phyloP scores from a whole-genome alignment of 2,113 vertebrate genomes.

The Rhinoderma darwinii region DNA sequence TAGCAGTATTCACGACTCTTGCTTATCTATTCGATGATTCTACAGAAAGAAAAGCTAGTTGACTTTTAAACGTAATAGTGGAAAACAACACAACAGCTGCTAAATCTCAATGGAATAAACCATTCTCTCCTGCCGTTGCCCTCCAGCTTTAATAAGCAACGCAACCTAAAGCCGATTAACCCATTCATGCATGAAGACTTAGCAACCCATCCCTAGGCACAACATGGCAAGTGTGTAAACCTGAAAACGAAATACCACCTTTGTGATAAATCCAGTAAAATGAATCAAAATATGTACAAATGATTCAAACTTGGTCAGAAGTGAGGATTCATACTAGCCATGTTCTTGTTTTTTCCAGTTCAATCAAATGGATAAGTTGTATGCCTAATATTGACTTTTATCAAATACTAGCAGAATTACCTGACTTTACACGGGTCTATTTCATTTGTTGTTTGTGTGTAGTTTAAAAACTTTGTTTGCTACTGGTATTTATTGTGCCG shows the following conservation, averaged over 20 bases:
- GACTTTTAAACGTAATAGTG: slow-evolving; percentile 26
- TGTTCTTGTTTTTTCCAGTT: not conserved
- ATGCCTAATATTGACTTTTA: not conserved
- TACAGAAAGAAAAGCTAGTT: not conserved
- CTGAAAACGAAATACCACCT: not conserved
- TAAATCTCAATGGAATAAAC: slow-evolving; percentile 48
- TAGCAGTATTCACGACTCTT: not conserved
- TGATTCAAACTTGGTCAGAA: not conserved
- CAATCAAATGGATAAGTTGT: not conserved
- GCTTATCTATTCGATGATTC: not conserved
- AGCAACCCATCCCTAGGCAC: slow-evolving; percentile 36
- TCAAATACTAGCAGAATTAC: too few relatives aligned
- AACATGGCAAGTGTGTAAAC: slow-evolving; percentile 34
- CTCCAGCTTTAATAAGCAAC: slow-evolving; percentile 46
- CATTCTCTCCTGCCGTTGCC: slow-evolving; percentile 44
- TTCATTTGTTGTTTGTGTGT: too few relatives aligned
- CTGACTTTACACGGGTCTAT: too few relatives aligned
- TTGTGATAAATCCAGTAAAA: not conserved
- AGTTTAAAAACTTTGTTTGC: too few relatives aligned
- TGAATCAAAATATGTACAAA: not conserved
- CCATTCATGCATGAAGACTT: slow-evolving; percentile 47
- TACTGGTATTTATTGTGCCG: too few relatives aligned
- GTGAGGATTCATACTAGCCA: not conserved
- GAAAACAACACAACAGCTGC: slow-evolving; percentile 50
- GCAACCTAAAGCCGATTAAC: slow-evolving; percentile 48